A percentile compares a stretch with the other conserved stretches of the same genome.
These are phyloP conservation scores for Eustalomyia histrio DNA, from an alignment of 2,888 invertebrate species.

Conservation along the genomic window DNA sequence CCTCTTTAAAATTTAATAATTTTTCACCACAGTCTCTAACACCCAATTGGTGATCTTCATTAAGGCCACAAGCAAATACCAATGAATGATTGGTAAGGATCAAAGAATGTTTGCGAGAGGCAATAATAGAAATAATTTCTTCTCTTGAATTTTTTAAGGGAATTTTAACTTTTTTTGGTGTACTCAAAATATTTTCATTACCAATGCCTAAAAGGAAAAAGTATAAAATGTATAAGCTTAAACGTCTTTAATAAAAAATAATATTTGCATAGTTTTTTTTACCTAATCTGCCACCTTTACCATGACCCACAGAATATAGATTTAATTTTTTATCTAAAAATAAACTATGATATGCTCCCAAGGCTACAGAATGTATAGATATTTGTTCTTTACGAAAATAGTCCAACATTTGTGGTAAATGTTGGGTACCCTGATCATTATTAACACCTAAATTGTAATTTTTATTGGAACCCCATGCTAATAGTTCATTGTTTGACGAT, in stretches of 20 bases:
- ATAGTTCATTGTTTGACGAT: constrained; percentile 81
- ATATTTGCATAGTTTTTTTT: constrained; percentile 74
- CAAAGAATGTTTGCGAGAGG: constrained; percentile 77
- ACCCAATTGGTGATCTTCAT: constrained; percentile 84
- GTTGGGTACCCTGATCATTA: constrained; percentile 82
- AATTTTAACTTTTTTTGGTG: constrained; percentile 75
- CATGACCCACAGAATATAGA: constrained; percentile 90
- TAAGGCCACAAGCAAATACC: constrained; percentile 83
- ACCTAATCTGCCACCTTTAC: constrained; percentile 88
- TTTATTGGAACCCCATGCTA: constrained; percentile 91
- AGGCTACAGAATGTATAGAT: constrained; percentile 82
- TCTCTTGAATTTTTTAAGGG: constrained; percentile 73
- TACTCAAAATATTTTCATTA: constrained; percentile 80
- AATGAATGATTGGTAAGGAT: constrained; percentile 74
- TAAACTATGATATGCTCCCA: constrained; percentile 77
- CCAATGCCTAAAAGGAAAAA: constrained; percentile 80
- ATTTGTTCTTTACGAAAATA: constrained; percentile 84
- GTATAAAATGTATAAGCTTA: constrained; percentile 77
- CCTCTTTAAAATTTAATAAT: constrained; percentile 74
- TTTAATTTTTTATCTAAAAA: constrained; percentile 75
- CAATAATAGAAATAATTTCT: constrained; percentile 75
- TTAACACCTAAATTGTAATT: constrained; percentile 91
- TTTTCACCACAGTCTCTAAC: constrained; percentile 81
- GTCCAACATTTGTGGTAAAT: constrained; percentile 84
- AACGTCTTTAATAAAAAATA: constrained; percentile 62